These are phyloP conservation scores for Eilema depressum DNA, from an alignment of 2,888 invertebrate genomes.

Conservation along the genomic window DNA sequence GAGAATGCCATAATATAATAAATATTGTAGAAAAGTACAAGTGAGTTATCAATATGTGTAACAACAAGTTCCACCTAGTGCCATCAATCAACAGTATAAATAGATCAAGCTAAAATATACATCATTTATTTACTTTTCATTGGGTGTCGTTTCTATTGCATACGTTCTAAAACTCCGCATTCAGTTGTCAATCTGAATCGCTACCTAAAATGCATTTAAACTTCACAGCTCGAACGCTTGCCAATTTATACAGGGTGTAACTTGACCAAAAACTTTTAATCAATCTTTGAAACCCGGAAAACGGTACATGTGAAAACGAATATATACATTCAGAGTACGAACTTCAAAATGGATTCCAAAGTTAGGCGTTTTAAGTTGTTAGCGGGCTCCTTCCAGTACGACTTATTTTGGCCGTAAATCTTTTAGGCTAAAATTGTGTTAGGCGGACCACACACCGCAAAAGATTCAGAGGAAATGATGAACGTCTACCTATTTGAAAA, in stretches of 20 bases:
- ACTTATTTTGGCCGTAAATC: conserved; percentile 57
- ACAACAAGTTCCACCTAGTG: too few species aligned
- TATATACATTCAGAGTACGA: conserved; percentile 44
- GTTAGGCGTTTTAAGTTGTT: conserved; percentile 70
- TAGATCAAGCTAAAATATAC: background rate
- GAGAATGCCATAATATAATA: too few species aligned
- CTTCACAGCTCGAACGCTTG: background rate
- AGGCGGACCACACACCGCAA: conserved; percentile 19
- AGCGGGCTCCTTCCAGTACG: conserved; percentile 31
- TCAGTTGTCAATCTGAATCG: background rate
- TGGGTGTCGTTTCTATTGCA: background rate
- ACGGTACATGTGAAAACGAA: conserved; percentile 43
- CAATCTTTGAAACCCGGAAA: conserved; percentile 39
- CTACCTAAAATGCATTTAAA: background rate
- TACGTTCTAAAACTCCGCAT: background rate
- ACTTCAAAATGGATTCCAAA: conserved; percentile 66
- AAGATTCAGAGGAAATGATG: background rate
- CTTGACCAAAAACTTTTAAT: conserved; percentile 45
- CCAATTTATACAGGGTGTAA: conserved; percentile 34
- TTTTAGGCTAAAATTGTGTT: conserved; percentile 51
- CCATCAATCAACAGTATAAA: too few species aligned
- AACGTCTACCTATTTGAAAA: background rate
- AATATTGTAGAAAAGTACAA: too few species aligned
- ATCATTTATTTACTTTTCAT: background rate
- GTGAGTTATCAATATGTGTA: too few species aligned